A percentile compares a stretch with the other conserved stretches of the same genome.
phyloP scores from a whole-genome alignment of 2,797 vertebrate genomes.

The Galagoides demidoff region DNA sequence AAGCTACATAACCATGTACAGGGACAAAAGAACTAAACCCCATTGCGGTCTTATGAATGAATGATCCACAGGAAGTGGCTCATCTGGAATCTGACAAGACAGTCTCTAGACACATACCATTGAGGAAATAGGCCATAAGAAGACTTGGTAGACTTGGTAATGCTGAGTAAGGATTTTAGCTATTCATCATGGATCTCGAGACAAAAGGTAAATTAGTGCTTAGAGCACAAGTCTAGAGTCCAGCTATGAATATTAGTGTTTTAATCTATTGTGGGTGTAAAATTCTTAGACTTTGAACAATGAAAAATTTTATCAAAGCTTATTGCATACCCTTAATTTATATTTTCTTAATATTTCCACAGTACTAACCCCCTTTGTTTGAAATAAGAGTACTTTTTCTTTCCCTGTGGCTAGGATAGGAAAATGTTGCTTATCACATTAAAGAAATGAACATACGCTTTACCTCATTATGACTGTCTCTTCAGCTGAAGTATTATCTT shows the following conservation, averaged over 20 bases:
- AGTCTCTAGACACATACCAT: neutral
- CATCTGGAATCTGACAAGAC: neutral
- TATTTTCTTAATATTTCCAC: neutral
- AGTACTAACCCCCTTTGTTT: neutral
- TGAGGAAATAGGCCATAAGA: slow-evolving; percentile 42
- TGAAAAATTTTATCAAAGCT: neutral
- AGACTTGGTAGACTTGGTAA: neutral
- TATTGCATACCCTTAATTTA: neutral
- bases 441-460: neutral
- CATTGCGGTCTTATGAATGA: neutral
- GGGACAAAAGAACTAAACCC: slow-evolving; percentile 77
- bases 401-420: neutral
- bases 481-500: neutral
- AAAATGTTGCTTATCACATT: neutral
- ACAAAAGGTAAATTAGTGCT: slow-evolving; percentile 41
- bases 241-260: neutral
- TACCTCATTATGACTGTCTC: neutral
- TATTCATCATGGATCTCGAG: slow-evolving; percentile 24
- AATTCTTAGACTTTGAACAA: neutral
- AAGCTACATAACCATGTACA: slow-evolving; percentile 72
- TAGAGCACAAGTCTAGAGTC: slow-evolving; percentile 43
- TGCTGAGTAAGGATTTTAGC: slow-evolving; percentile 64
- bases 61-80: slow-evolving; percentile 62
- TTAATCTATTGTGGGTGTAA: neutral
- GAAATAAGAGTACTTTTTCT: neutral